Conservation (phyloP, 2,888 invertebrate genomes). For the Andrena chrysosceles region DNA sequence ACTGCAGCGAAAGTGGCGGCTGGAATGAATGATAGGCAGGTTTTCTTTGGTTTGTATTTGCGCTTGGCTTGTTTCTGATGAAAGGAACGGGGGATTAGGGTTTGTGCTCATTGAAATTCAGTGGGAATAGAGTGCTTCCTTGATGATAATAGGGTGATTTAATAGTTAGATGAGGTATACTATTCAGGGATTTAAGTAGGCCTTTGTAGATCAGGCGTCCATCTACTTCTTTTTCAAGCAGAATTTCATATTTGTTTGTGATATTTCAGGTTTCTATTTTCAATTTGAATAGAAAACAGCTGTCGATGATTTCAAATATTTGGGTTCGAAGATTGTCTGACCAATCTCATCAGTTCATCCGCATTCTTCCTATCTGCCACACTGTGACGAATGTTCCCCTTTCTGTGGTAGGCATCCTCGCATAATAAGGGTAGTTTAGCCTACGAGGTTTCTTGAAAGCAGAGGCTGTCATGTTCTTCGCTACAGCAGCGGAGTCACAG, state of each 20-base stretch:
- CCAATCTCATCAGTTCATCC: no score
- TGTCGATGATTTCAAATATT: no score
- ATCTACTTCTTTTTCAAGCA: no score
- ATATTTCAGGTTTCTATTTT: no score
- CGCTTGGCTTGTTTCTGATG: not conserved
- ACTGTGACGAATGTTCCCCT: not conserved
- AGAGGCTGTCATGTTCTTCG: conserved; percentile 9
- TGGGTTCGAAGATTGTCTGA: no score
- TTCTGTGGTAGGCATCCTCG: not conserved
- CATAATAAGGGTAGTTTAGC: not conserved
- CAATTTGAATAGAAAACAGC: no score
- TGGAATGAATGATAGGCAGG: not conserved
- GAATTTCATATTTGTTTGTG: no score
- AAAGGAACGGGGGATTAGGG: not conserved
- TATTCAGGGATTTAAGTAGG: no score
- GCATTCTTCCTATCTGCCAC: no score
- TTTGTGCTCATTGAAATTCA: not conserved
- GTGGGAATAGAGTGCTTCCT: not conserved
- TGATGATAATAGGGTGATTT: no score
- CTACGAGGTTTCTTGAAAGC: not conserved
- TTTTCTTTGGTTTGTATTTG: not conserved
- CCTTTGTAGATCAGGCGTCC: no score
- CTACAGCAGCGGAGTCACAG: conserved; percentile 64
- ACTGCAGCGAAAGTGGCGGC: conserved; percentile 31
- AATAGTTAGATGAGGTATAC: no score